Conservation (phyloP, 2,113 vertebrate genomes). For the Okapia johnstoni region DNA sequence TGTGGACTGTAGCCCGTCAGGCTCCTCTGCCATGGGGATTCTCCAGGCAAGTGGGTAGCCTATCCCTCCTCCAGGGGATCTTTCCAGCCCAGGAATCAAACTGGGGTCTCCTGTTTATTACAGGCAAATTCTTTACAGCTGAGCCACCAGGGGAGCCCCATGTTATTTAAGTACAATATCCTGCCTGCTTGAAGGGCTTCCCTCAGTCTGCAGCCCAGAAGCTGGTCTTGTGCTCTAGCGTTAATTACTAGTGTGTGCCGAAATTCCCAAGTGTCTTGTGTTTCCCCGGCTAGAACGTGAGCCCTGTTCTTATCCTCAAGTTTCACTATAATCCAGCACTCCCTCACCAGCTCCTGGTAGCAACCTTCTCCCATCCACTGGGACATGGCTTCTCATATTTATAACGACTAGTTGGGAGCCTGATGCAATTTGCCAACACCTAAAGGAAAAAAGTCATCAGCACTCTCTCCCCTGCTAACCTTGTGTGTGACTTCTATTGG, state of each 20-base stretch:
- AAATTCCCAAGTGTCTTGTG: neutral
- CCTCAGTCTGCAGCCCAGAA: fast-evolving
- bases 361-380: fast-evolving
- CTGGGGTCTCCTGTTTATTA: neutral
- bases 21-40: neutral
- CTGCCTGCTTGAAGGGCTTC: fast-evolving
- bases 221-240: neutral
- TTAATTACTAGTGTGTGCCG: neutral
- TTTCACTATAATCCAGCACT: neutral
- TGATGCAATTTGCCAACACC: neutral
- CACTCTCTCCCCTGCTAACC: neutral
- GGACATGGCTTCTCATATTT: neutral
- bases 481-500: neutral
- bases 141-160: neutral
- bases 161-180: neutral
- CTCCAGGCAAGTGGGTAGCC: neutral
- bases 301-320: fast-evolving
- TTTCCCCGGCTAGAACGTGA: neutral
- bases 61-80: neutral
- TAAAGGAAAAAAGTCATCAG: neutral
- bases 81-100: neutral
- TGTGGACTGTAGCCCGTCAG: neutral
- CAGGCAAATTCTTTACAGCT: neutral
- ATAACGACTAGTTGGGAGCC: fast-evolving
- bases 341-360: fast-evolving